phyloP scores from a whole-genome alignment of 2,888 invertebrate species.

The Calephelis perditalis region DNA sequence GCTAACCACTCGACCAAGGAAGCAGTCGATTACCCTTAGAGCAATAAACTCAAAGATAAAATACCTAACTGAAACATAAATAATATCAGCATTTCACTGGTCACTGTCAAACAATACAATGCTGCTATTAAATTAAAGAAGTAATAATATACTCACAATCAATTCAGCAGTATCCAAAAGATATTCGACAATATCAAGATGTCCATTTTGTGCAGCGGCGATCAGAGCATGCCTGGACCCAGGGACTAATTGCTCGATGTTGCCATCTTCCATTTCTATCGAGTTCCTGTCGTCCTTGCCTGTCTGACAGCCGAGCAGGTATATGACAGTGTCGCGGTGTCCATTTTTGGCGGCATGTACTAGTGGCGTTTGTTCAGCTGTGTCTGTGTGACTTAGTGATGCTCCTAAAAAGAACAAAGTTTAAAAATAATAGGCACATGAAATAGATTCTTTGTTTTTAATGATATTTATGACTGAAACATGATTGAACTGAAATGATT shows the following conservation, averaged over 20 bases:
- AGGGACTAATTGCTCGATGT: constrained; percentile 83
- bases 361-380: constrained; percentile 89
- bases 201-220: constrained; percentile 92
- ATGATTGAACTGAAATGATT: too few relatives aligned
- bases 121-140: too few relatives aligned
- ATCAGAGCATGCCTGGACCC: constrained; percentile 93
- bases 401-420: constrained; percentile 63
- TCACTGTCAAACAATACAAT: too few relatives aligned
- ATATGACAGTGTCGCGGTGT: constrained; percentile 90
- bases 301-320: constrained; percentile 86
- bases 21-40: too few relatives aligned
- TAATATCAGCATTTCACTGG: too few relatives aligned
- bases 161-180: constrained; percentile 91
- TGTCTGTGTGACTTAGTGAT: constrained; percentile 87
- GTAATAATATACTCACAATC: constrained; percentile 78
- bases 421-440: neutral
- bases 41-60: too few relatives aligned
- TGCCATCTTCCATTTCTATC: constrained; percentile 58
- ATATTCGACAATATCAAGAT: constrained; percentile 93
- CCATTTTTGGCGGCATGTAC: constrained; percentile 95
- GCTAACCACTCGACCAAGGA: too few relatives aligned
- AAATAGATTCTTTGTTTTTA: too few relatives aligned
- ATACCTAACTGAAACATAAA: too few relatives aligned
- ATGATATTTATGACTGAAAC: too few relatives aligned
- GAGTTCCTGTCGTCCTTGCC: constrained; percentile 83